A percentile compares a stretch with the other conserved stretches of the same genome.
phyloP scores from a whole-genome alignment of 1,140 invertebrate genomes.

The Zaprionus vittiger region DNA sequence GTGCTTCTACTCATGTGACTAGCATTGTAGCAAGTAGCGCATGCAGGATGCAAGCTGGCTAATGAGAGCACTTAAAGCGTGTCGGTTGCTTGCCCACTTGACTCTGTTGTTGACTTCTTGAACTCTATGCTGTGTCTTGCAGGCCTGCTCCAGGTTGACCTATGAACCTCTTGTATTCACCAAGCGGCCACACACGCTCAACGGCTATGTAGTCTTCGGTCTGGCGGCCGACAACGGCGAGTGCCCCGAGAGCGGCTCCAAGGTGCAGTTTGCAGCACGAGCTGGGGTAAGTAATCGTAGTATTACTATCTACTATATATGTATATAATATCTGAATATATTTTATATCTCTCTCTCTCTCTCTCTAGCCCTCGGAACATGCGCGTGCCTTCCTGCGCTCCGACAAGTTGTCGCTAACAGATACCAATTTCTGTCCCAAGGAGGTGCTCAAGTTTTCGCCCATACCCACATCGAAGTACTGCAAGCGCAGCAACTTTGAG shows the following conservation, averaged over 20 bases:
- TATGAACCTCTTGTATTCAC: constrained; percentile 81
- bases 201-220: constrained; percentile 73
- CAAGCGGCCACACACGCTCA: constrained; percentile 80
- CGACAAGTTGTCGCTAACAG: constrained; percentile 72
- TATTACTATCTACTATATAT: background rate
- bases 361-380: constrained; percentile 74
- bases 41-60: constrained; percentile 33
- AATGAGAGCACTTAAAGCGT: constrained; percentile 52
- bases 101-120: constrained; percentile 38
- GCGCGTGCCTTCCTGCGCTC: constrained; percentile 73
- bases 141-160: constrained; percentile 78
- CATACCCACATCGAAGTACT: constrained; percentile 79
- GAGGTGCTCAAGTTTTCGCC: constrained; percentile 82
- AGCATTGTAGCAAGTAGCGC: background rate
- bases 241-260: constrained; percentile 69
- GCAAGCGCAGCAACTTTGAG: constrained; percentile 81
- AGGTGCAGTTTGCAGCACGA: constrained; percentile 66
- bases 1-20: constrained; percentile 12
- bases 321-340: background rate
- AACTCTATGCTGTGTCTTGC: constrained; percentile 16
- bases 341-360: background rate
- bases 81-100: constrained; percentile 21
- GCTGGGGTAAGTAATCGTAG: constrained; percentile 70
- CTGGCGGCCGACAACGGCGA: constrained; percentile 58
- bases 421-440: constrained; percentile 80